Percentiles rank a stretch among this genome's conserved stretches.
Evolutionary conservation across 2,113 vertebrate species (phyloP).

Genomic region (Triplophysa tibetana): DNA sequence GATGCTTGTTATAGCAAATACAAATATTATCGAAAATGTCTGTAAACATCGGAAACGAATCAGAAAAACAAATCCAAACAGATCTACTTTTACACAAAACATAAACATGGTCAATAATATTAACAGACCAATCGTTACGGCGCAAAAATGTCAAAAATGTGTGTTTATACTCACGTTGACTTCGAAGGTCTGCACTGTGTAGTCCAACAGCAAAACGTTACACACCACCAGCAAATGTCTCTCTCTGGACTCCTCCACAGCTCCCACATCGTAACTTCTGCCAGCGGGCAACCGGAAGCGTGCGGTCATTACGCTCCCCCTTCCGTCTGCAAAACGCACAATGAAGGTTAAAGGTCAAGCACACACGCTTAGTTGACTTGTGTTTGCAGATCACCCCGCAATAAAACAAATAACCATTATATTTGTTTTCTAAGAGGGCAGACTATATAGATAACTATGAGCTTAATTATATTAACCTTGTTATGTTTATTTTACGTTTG

Average conservation of each 20-base stretch:
- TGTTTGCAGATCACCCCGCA: not conserved
- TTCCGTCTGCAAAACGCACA: slow-evolving; percentile 44
- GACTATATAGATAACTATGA: no score
- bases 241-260: slow-evolving; percentile 97
- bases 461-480: no score
- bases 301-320: slow-evolving; percentile 98
- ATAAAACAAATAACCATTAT: not conserved
- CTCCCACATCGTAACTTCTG: slow-evolving; percentile 99
- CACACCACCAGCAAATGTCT: slow-evolving; percentile 96
- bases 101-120: no score
- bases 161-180: slow-evolving; percentile 84
- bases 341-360: not conserved
- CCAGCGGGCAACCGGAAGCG: slow-evolving; percentile 99
- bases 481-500: no score
- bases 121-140: no score
- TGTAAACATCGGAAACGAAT: no score
- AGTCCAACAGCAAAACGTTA: slow-evolving; percentile 95
- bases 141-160: not conserved
- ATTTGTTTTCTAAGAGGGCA: not conserved
- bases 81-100: no score
- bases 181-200: slow-evolving; percentile 92
- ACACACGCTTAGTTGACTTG: not conserved
- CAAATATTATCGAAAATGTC: no score
- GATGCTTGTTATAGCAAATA: no score
- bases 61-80: no score